Conservation (phyloP, 2,888 invertebrate genomes). For the Nemoura dubitans region DNA sequence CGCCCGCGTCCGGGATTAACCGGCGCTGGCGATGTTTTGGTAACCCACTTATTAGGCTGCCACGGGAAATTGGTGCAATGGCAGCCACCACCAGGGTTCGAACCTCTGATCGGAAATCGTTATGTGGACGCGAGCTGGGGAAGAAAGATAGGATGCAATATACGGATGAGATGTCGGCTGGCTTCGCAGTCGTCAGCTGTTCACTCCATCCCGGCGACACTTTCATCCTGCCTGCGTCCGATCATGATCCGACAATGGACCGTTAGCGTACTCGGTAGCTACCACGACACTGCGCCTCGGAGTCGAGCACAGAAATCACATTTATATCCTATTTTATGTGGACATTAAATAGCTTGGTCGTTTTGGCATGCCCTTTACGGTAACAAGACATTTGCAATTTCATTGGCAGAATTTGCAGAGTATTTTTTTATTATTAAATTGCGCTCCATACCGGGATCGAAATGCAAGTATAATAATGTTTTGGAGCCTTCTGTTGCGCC, state of each 20-base stretch:
- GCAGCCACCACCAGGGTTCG: not conserved
- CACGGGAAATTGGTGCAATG: not conserved
- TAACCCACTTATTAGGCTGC: constrained; percentile 3
- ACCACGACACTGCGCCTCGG: not conserved
- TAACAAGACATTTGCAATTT: too few species aligned
- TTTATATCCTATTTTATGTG: not conserved
- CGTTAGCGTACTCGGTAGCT: not conserved
- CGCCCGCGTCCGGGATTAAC: too few species aligned
- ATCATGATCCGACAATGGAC: not conserved
- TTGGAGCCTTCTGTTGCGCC: too few species aligned
- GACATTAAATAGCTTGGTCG: not conserved
- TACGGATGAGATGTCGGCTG: not conserved
- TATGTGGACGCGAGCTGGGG: not conserved
- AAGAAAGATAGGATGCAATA: constrained; percentile 12
- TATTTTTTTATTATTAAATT: too few species aligned
- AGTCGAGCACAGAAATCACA: not conserved
- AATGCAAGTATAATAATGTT: too few species aligned
- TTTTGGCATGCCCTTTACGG: not conserved
- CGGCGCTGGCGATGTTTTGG: not conserved
- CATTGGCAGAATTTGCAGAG: too few species aligned
- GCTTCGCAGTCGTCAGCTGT: not conserved
- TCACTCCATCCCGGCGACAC: not conserved
- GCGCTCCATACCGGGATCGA: too few species aligned
- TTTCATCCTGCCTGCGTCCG: not conserved
- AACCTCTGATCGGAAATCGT: constrained; percentile 7